These are phyloP conservation scores for Ctenopoma kingsleyae DNA, from an alignment of 2,797 vertebrate species.

Conservation along the genomic window DNA sequence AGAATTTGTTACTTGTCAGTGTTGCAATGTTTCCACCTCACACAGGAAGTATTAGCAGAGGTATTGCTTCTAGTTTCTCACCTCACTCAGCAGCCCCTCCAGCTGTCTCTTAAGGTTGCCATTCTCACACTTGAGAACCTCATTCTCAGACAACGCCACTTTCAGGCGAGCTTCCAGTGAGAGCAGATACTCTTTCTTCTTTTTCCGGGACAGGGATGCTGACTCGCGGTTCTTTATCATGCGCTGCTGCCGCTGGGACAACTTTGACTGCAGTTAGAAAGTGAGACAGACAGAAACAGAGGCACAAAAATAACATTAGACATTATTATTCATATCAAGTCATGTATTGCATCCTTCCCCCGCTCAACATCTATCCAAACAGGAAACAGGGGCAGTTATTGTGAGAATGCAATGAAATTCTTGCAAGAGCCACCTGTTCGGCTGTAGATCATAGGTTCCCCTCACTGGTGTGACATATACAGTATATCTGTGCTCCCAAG, in stretches of 20 bases:
- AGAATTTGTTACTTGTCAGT: neutral
- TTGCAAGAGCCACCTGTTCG: constrained; percentile 39
- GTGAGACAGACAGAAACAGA: constrained; percentile 23
- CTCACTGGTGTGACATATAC: constrained; percentile 34
- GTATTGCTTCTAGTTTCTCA: constrained; percentile 63
- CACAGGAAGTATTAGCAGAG: neutral
- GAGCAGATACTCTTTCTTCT: constrained; percentile 96
- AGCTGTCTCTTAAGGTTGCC: constrained; percentile 91
- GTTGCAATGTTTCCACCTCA: neutral
- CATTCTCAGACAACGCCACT: constrained; percentile 91
- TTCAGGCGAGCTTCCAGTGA: constrained; percentile 90
- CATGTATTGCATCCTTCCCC: constrained; percentile 12
- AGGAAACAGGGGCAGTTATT: constrained; percentile 25
- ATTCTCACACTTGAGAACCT: constrained; percentile 92
- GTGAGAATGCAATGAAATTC: constrained; percentile 23
- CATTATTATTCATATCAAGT: constrained; percentile 13
- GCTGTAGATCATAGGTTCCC: constrained; percentile 29
- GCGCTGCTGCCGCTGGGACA: constrained; percentile 92
- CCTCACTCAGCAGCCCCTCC: constrained; percentile 91
- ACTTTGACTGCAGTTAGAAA: constrained; percentile 79
- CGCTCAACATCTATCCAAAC: constrained; percentile 39
- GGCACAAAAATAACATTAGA: neutral
- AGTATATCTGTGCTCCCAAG: constrained; percentile 22
- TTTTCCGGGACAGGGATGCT: constrained; percentile 93
- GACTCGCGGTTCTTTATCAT: constrained; percentile 99